Evolutionary conservation across 2,888 invertebrate genomes (phyloP), one percentile per base, ranked within the genome.

Genomic region (Bhutanitis thaidina): DNA sequence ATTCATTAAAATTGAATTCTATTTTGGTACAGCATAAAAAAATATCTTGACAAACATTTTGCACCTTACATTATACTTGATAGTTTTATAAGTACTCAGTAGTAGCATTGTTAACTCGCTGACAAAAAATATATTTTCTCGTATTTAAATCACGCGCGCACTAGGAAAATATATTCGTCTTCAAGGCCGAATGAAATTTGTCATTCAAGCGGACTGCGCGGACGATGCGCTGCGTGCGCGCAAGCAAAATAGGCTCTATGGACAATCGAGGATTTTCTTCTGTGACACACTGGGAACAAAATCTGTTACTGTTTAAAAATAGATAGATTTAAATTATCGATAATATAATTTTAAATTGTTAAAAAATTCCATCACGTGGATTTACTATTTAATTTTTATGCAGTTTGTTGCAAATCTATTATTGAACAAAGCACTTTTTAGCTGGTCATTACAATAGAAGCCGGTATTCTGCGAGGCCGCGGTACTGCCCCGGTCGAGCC

Each of bases 141-240:
- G 71, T 76, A 87, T 86, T 85, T 74, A 62, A 77, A 74, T 68
- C 87, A 87, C 85, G 85, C 80, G 81, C 84, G 80, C 80, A 77
- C 79, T 76, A 86, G 87, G 86, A 87, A 86, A 87, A 88, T 80
- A 78, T 76, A 68, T 69, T 62, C 61, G 61, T 58, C 55, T 62
- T 78, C 86, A 88, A 88, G 88, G 87, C 62, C 75, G 60, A 65
- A 84, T 81, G 86, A 88, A 88, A 85, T 87, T 88, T 87, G 77
- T 82, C 83, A 87, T 87, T 87, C 86, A 78, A 71, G 59, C 60
- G 67, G 71, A 62, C 70, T 65, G 59, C 67, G 65, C 64, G 15
- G 61, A 49, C 64, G 64, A 56, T 59, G 61, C 34, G 59, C 53
- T 67, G 70, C 78, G 74, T 64, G 64, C 54, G 71, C 78, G 80